These are phyloP conservation scores for Platycnemis pennipes DNA, from an alignment of 2,888 invertebrate species.

Conservation along the genomic window DNA sequence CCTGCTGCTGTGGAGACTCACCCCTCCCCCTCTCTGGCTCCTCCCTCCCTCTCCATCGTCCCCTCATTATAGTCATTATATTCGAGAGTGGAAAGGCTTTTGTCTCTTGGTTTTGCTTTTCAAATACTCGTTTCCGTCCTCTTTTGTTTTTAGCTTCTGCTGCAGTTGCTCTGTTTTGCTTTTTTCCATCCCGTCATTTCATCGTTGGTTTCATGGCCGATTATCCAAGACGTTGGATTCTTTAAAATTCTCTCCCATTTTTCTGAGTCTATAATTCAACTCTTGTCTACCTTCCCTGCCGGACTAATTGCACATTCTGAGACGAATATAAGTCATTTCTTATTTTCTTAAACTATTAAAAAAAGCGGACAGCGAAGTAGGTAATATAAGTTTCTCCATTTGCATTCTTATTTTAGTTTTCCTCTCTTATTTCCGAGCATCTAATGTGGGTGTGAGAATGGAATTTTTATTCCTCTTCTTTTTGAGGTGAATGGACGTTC, in stretches of 20 bases:
- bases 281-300: not conserved
- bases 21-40: not conserved
- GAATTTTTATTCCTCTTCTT: not conserved
- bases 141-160: not conserved
- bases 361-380: not conserved
- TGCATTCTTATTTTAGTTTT: not conserved
- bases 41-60: not conserved
- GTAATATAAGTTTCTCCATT: not conserved
- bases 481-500: not conserved
- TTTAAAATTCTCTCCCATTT: not conserved
- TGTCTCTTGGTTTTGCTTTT: slow-evolving; percentile 19
- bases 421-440: not conserved
- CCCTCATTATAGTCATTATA: slow-evolving; percentile 35
- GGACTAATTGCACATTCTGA: not conserved
- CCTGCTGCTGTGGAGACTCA: not conserved
- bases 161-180: slow-evolving; percentile 1
- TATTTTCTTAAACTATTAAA: not conserved
- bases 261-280: slow-evolving; percentile 3
- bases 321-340: not conserved
- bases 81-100: slow-evolving; percentile 19
- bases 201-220: not conserved
- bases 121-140: not conserved
- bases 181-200: not conserved
- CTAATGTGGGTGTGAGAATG: not conserved
- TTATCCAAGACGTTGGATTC: slow-evolving; percentile 9